Base-by-base conservation (phyloP, 1,140 invertebrate species). In the Tribolium madens region DNA sequence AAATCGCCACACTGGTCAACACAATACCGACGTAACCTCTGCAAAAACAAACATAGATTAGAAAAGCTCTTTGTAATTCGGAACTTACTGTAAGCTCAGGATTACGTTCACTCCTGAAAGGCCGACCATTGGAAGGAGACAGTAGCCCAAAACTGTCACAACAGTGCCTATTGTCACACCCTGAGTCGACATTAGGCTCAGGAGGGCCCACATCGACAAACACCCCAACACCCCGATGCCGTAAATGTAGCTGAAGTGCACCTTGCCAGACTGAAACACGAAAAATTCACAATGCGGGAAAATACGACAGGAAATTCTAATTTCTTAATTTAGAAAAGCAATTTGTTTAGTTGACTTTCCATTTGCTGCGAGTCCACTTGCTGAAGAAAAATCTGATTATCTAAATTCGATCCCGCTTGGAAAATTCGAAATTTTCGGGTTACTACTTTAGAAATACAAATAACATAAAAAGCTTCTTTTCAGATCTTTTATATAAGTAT, bases 111-210 rank as follows among this genome's bases (percentile, higher is more conserved):
- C 80, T 60, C 91, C 90, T 3, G 93, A 94, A 2, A 96, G 87
- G 47, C 92, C 87, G 26, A 96, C 93, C 91, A 96, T 95, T 26
- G 95, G 95, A 46, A 96, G 86, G n/a, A 96, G 88, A 86, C 94
- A 96, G 86, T 96, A 96, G 10, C 95, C 95, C 0, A 96, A 87
- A 15, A 96, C 93, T 47, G 92, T 93, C 73, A 94, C 90, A 14
- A 94, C 93, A 76, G 92, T 92, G 2, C 92, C 92, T 9, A 93
- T 88, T 17, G 92, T 91, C 9, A 93, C 91, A 3, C 89, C 87
- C 47, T 85, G 83, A 60, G 91, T 86, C 60, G 91, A 91, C 94
- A 96, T 96, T 79, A 96, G 84, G 83, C 92, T 93, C 13, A 96
- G 86, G 33, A 96, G 86, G 17, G 88, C 88, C 85, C 95, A 96